Base-by-base conservation (phyloP, 1,140 invertebrate genomes). In the Bombus terrestris region DNA sequence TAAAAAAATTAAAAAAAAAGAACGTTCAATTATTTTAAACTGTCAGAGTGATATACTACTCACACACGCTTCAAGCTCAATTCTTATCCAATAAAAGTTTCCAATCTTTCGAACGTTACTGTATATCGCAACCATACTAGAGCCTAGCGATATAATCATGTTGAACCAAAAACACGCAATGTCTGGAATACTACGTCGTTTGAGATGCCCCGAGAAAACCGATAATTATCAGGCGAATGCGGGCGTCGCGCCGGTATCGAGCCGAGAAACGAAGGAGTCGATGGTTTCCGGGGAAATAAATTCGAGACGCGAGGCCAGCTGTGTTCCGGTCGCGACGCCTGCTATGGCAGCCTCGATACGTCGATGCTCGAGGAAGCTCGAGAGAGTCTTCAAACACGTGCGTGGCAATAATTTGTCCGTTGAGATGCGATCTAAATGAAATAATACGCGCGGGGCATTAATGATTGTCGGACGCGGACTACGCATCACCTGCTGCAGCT, bases 401-500 rank as follows among this genome's bases (percentile, higher is more conserved):
- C 81, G 73, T 59, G 85, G 53, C 53, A 71, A 83, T 86, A 86
- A 86, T 86, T 83, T 68, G 72, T 71, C 35, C 53, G 41, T 32
- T 4, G 73, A 76, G 85, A 86, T 86, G 81, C 53, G 57, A 86
- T 86, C 85, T 86, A 86, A 86, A 86, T 86, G 81, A 86, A 86
- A 86, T 86, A 86, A 83, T 86, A 83, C 53, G 57, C 73, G 64
- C 57, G 9, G 35, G 47, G 53, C 73, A 71, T 72, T 76, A 86
- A 83, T 69, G 85, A 86, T 86, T 83, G 73, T 71, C 64, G 25
- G 73, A 43, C 39, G 39, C 80, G 28, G 53, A n/a, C 35, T 64
- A 73, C 62, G 80, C n/a, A 41, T 82, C 81, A 86, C 81, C 85
- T 86, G 85, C 85, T 83, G 81, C 85, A 86, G 85, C 85, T 86